A percentile compares a stretch with the other conserved stretches of the same genome.
These are phyloP conservation scores for Clarias platycephalus DNA, from an alignment of 2,797 vertebrate genomes.

Conservation along the genomic window DNA sequence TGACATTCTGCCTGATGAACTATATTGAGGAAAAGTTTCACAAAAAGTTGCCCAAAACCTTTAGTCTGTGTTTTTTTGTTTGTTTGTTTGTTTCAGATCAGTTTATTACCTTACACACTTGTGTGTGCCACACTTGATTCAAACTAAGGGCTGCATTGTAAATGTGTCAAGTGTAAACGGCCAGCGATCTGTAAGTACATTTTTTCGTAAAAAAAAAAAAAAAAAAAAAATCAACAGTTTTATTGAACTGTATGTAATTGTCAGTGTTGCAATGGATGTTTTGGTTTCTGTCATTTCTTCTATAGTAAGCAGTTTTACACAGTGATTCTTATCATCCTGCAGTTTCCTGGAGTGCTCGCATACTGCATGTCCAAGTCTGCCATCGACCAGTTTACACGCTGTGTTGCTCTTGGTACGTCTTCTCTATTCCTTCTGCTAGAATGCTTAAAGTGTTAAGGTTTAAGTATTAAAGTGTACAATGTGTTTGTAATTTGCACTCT, in stretches of 20 bases:
- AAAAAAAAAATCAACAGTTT: not conserved
- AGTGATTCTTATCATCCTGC: not conserved
- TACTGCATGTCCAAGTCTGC: constrained; percentile 85
- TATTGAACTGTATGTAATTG: not conserved
- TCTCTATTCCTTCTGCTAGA: not conserved
- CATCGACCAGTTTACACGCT: constrained; percentile 81
- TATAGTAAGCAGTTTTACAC: not conserved
- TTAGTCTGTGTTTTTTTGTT: not conserved
- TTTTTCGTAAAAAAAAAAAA: not conserved
- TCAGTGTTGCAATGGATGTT: not conserved
- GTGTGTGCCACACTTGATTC: constrained; percentile 79
- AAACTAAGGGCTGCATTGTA: constrained; percentile 79
- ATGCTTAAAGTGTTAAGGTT: not conserved
- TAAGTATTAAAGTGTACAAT: not conserved
- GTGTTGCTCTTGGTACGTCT: constrained; percentile 73
- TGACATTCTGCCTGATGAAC: not conserved
- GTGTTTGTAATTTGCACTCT: not conserved
- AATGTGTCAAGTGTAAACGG: constrained; percentile 84
- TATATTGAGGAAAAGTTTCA: not conserved
- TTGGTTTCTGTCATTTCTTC: not conserved
- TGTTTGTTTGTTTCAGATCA: constrained; percentile 66
- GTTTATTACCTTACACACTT: constrained; percentile 77
- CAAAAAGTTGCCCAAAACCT: not conserved
- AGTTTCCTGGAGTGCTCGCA: constrained; percentile 82
- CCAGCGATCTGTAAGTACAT: constrained; percentile 76